Percentiles rank a stretch among this genome's conserved stretches.
Conservation (phyloP, 2,888 invertebrate genomes). For the Vannuccia rotundouncinata region DNA sequence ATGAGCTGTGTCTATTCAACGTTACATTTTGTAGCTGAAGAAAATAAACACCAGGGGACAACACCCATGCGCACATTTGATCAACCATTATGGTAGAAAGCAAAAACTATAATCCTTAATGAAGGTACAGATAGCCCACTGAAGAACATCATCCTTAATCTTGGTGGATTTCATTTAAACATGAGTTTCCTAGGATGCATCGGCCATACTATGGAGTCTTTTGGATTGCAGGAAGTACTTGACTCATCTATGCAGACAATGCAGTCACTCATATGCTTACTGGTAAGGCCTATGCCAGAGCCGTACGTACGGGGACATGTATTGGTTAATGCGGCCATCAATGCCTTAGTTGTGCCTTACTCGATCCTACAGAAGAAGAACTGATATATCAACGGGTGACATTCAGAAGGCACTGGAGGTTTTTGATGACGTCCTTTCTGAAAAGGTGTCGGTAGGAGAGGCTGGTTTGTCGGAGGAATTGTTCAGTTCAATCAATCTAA, state of each 20-base stretch:
- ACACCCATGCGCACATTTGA: conserved; percentile 43
- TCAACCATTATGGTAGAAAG: conserved; percentile 43
- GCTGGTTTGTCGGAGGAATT: no score
- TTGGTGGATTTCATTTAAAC: conserved; percentile 43
- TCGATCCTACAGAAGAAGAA: conserved; percentile 10
- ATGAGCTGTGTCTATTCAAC: conserved; percentile 42
- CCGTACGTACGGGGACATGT: conserved; percentile 44
- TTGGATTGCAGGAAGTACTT: conserved; percentile 44
- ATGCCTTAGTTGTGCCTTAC: background rate
- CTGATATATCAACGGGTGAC: background rate
- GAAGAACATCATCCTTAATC: conserved; percentile 39
- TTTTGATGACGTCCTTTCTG: background rate
- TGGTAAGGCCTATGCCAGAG: conserved; percentile 44
- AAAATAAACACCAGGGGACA: conserved; percentile 34
- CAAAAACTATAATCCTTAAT: conserved; percentile 37
- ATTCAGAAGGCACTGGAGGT: background rate
- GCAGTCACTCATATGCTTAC: conserved; percentile 44
- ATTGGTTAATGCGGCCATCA: conserved; percentile 42
- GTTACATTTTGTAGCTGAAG: conserved; percentile 39
- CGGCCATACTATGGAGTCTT: conserved; percentile 43
- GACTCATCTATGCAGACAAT: conserved; percentile 43
- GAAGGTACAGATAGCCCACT: conserved; percentile 36
- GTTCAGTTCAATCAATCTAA: background rate
- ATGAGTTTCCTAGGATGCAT: conserved; percentile 45
- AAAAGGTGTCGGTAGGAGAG: no score